These are phyloP conservation scores for Apomyelois bistriatella DNA, from an alignment of 2,888 invertebrate species.

Conservation along the genomic window DNA sequence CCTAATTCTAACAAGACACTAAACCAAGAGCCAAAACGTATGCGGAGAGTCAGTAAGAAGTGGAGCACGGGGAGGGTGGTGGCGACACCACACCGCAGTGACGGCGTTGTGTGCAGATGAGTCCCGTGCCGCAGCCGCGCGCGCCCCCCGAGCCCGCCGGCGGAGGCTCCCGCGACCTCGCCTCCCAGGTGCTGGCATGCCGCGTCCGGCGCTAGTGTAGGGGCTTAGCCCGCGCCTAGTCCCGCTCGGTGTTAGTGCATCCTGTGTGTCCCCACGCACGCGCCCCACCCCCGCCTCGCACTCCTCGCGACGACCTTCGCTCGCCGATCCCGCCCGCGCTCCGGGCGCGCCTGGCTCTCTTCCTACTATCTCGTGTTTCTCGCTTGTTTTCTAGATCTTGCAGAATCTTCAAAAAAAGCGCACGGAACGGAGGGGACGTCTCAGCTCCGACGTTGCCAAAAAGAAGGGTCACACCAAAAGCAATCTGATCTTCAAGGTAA, in stretches of 20 bases:
- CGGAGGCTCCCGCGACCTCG: conserved; percentile 69
- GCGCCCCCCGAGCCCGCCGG: conserved; percentile 64
- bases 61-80: conserved; percentile 69
- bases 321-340: conserved; percentile 59
- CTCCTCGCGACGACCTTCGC: conserved; percentile 50
- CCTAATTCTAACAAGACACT: background rate
- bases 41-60: conserved; percentile 77
- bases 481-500: conserved; percentile 99
- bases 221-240: conserved; percentile 62
- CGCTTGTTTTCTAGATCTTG: conserved; percentile 98
- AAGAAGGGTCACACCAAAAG: conserved; percentile 97
- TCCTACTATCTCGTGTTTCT: conserved; percentile 92
- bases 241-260: conserved; percentile 71
- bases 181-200: conserved; percentile 73
- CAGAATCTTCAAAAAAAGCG: conserved; percentile 99
- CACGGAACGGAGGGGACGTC: conserved; percentile 97
- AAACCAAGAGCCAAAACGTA: conserved; percentile 22
- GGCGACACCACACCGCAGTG: conserved; percentile 69
- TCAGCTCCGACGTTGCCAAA: conserved; percentile 95
- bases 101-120: conserved; percentile 78
- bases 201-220: conserved; percentile 56
- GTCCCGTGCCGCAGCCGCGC: conserved; percentile 74
- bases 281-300: conserved; percentile 54
- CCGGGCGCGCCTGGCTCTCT: conserved; percentile 78
- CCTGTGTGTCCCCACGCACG: conserved; percentile 62